A percentile compares a stretch with the other conserved stretches of the same genome.
Evolutionary conservation across 2,888 invertebrate genomes (phyloP).

Genomic region (Heliconius charithonia): DNA sequence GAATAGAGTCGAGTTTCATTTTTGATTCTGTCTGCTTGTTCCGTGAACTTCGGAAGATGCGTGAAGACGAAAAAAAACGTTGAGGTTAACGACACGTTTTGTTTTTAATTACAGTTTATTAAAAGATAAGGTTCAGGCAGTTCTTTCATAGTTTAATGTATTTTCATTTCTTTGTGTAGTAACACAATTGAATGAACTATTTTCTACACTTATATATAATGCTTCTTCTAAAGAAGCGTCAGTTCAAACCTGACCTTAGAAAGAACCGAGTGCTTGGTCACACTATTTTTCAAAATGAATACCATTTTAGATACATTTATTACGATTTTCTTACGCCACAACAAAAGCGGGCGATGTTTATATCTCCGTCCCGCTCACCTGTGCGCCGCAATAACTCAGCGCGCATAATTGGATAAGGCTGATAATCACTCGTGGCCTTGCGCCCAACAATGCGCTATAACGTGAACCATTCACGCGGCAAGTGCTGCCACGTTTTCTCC

Average conservation of each 20-base stretch:
- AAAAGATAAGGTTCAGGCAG: too few species aligned
- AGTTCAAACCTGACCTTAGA: neutral
- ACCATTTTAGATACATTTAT: neutral
- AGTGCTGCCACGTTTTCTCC: constrained; percentile 38
- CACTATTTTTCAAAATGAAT: neutral
- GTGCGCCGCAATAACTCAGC: constrained; percentile 64
- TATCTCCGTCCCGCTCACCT: constrained; percentile 35
- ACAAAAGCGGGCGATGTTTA: constrained; percentile 35
- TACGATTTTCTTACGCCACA: constrained; percentile 21
- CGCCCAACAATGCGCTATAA: constrained; percentile 55
- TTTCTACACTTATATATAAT: neutral
- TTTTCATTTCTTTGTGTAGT: neutral
- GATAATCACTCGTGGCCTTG: constrained; percentile 75
- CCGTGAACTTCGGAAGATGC: too few species aligned
- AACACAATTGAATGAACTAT: neutral
- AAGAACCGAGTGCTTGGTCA: neutral
- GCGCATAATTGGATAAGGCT: constrained; percentile 76
- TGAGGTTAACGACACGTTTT: neutral
- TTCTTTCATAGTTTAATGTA: neutral
- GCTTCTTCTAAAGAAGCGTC: neutral
- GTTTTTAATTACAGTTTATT: neutral
- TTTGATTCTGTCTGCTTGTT: too few species aligned
- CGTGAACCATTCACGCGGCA: constrained; percentile 48
- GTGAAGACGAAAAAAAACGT: neutral
- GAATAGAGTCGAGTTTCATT: neutral